Evolutionary conservation across 2,113 vertebrate genomes (phyloP).

Genomic region (Coryphaenoides rupestris): DNA sequence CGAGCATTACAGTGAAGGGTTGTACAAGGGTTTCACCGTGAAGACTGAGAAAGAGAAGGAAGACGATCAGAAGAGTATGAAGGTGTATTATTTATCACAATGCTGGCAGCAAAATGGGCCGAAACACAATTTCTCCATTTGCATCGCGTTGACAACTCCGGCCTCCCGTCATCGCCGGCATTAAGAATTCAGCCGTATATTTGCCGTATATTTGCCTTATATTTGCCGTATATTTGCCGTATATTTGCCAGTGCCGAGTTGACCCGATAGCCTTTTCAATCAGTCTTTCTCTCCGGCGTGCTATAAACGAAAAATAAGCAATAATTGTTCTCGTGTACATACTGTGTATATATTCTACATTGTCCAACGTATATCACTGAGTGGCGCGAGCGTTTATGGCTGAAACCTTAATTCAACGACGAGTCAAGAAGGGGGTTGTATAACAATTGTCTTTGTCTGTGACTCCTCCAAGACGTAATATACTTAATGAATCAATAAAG

Average conservation of each 20-base stretch:
- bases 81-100: slow-evolving; percentile 70
- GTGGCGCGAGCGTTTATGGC: not conserved
- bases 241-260: too few relatives aligned
- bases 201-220: slow-evolving; percentile 9
- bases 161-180: slow-evolving; percentile 49
- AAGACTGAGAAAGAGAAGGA: not conserved
- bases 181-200: slow-evolving; percentile 55
- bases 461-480: too few relatives aligned
- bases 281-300: too few relatives aligned
- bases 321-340: not conserved
- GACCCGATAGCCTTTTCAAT: slow-evolving; percentile 23
- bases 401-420: not conserved
- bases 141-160: slow-evolving; percentile 55
- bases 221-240: slow-evolving; percentile 9
- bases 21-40: slow-evolving; percentile 26
- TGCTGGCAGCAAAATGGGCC: slow-evolving; percentile 43
- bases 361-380: too few relatives aligned
- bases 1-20: not conserved
- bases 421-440: slow-evolving; percentile 5
- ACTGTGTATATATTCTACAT: not conserved
- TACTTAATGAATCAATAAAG: too few relatives aligned
- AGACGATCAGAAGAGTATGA: slow-evolving; percentile 7
- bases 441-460: too few relatives aligned
- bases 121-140: slow-evolving; percentile 76
- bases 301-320: too few relatives aligned